Evolutionary conservation across 2,113 vertebrate species (phyloP).

Genomic region (Ursus arctos): DNA sequence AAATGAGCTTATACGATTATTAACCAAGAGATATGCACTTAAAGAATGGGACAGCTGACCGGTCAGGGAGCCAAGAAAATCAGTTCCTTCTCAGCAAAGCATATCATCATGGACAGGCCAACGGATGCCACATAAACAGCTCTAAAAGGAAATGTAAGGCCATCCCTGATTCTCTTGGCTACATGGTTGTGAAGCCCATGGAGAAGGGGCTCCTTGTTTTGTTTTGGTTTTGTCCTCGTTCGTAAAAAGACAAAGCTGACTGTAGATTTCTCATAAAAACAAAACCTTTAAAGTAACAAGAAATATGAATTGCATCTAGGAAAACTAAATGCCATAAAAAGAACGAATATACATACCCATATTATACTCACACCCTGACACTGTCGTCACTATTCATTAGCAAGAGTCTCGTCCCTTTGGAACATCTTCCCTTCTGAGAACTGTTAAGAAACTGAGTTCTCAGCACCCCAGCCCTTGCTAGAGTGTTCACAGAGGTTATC

Average conservation of each 20-base stretch:
- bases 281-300: background rate
- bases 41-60: background rate
- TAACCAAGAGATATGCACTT: background rate
- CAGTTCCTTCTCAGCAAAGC: background rate
- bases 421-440: slow-evolving; percentile 5
- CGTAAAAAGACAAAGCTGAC: background rate
- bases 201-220: background rate
- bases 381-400: background rate
- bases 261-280: background rate
- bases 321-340: background rate
- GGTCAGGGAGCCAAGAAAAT: background rate
- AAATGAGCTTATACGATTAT: background rate
- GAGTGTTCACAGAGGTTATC: background rate
- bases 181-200: background rate
- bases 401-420: background rate
- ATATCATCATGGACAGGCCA: background rate
- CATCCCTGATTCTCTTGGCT: background rate
- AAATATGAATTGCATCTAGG: background rate
- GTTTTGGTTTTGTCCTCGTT: slow-evolving; percentile 2
- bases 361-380: background rate
- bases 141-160: background rate
- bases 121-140: background rate
- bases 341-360: background rate
- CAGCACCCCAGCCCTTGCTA: background rate
- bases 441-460: background rate